phyloP scores from a whole-genome alignment of 2,888 invertebrate genomes.

The Macrophya annulata region DNA sequence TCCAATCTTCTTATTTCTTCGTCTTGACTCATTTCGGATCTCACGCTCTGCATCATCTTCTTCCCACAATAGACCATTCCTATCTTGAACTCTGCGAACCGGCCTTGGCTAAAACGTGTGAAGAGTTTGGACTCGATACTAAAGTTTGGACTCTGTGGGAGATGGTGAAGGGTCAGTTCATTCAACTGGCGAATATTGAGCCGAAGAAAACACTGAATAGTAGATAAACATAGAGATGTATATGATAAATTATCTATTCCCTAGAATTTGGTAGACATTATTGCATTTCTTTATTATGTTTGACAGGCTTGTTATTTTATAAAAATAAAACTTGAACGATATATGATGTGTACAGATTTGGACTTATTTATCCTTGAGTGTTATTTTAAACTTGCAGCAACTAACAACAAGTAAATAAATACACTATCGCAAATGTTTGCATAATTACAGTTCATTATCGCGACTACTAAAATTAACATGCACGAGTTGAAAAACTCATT shows the following conservation, averaged over 20 bases:
- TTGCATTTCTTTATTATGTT: neutral
- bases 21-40: constrained; percentile 89
- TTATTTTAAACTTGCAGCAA: neutral
- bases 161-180: constrained; percentile 86
- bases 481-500: neutral
- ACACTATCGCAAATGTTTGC: neutral
- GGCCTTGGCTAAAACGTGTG: constrained; percentile 83
- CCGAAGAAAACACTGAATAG: constrained; percentile 34
- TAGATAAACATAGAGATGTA: neutral
- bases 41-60: constrained; percentile 90
- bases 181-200: constrained; percentile 80
- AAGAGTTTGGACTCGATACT: constrained; percentile 83
- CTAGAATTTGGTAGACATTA: neutral
- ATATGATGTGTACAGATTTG: no score
- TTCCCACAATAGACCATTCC: constrained; percentile 91
- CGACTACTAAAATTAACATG: no score
- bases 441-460: neutral
- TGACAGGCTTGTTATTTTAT: neutral
- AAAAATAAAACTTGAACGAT: neutral
- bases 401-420: no score
- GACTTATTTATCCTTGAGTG: neutral
- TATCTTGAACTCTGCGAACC: constrained; percentile 86
- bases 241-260: neutral
- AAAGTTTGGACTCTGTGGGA: constrained; percentile 80
- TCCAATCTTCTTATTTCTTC: constrained; percentile 85